These are phyloP conservation scores for Ceratoteleas bidentatus DNA, from an alignment of 1,140 invertebrate species.

Conservation along the genomic window DNA sequence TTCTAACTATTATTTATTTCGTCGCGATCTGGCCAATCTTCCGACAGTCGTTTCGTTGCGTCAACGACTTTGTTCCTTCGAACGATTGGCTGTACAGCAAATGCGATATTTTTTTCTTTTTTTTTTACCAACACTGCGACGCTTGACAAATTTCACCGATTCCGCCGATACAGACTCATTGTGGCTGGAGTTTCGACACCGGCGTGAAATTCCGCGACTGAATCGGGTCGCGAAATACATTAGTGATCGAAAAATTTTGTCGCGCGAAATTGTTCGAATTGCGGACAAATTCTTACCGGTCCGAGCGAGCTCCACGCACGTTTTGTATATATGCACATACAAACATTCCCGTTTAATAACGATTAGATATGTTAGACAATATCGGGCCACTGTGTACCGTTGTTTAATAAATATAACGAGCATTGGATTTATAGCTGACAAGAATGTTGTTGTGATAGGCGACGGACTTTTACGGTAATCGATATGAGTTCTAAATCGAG, in stretches of 20 bases:
- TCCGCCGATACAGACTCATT: conserved; percentile 5
- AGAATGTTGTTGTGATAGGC: conserved; percentile 42
- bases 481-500: conserved; percentile 29
- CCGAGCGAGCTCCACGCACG: not conserved
- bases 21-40: conserved; percentile 8
- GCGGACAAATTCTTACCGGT: not conserved
- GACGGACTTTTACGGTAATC: conserved; percentile 35
- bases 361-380: conserved; percentile 45
- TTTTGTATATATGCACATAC: conserved; percentile 53
- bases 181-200: not conserved
- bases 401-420: conserved; percentile 37
- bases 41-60: conserved; percentile 19
- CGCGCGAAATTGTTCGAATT: too few species aligned
- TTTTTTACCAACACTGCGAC: conserved; percentile 13
- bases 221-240: too few species aligned
- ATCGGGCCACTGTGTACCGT: conserved; percentile 22
- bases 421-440: conserved; percentile 43
- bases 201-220: too few species aligned
- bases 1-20: conserved; percentile 28
- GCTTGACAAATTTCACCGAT: conserved; percentile 1
- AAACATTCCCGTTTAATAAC: conserved; percentile 47
- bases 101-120: conserved; percentile 4
- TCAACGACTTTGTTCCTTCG: not conserved
- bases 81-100: conserved; percentile 17
- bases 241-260: too few species aligned